A percentile compares a stretch with the other conserved stretches of the same genome.
These are phyloP conservation scores for Petromus typicus DNA, from an alignment of 2,113 vertebrate genomes.

Conservation along the genomic window DNA sequence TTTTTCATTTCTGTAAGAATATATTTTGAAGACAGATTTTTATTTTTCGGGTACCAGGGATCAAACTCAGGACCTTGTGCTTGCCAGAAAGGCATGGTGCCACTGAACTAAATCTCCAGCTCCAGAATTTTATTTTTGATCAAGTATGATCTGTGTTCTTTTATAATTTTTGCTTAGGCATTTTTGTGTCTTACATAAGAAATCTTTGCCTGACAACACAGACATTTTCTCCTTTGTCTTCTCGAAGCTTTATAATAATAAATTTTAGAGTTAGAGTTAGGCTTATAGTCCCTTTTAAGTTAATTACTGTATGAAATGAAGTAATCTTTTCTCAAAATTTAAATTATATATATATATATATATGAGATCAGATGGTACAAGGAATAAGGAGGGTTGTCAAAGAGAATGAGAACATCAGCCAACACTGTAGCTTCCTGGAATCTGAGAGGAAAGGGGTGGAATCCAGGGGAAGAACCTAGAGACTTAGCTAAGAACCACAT, in stretches of 20 bases:
- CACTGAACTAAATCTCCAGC: too few relatives aligned
- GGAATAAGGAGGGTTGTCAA: neutral
- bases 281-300: neutral
- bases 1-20: neutral
- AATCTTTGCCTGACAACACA: neutral
- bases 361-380: neutral
- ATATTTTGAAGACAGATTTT: neutral
- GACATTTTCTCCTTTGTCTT: neutral
- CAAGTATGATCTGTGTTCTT: neutral
- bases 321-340: neutral
- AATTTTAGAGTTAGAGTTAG: neutral
- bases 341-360: neutral
- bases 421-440: neutral
- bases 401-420: neutral
- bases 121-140: neutral
- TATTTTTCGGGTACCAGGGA: too few relatives aligned
- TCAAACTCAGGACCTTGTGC: too few relatives aligned
- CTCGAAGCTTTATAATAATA: neutral
- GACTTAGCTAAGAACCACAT: neutral
- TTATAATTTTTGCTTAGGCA: neutral
- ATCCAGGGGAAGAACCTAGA: neutral
- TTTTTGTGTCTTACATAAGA: neutral
- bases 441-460: neutral
- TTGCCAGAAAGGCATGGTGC: too few relatives aligned
- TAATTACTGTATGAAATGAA: neutral